Percentiles rank a stretch among this genome's conserved stretches.
These are phyloP conservation scores for Brotula barbata DNA, from an alignment of 2,797 vertebrate species.

Conservation along the genomic window DNA sequence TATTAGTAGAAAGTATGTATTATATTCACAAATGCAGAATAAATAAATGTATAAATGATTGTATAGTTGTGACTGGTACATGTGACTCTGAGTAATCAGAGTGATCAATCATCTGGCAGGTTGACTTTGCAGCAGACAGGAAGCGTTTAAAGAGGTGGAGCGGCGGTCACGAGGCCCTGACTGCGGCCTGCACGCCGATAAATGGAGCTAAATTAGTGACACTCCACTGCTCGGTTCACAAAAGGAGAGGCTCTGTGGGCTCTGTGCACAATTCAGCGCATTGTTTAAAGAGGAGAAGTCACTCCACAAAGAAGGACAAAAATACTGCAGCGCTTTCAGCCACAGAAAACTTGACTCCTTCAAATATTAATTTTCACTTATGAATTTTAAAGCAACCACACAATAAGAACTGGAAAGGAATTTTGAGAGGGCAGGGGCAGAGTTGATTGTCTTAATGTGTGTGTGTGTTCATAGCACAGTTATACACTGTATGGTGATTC, in stretches of 20 bases:
- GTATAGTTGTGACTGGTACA: too few species aligned
- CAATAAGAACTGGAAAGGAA: too few species aligned
- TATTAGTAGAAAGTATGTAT: too few species aligned
- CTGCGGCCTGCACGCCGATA: constrained; percentile 35
- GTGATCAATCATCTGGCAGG: constrained; percentile 9
- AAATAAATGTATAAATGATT: too few species aligned
- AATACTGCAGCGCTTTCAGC: neutral
- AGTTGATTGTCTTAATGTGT: too few species aligned
- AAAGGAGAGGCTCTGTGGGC: constrained; percentile 13
- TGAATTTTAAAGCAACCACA: too few species aligned
- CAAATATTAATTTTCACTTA: too few species aligned
- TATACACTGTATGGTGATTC: neutral
- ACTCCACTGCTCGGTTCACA: constrained; percentile 52
- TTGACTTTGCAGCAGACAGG: neutral
- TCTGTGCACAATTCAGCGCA: too few species aligned
- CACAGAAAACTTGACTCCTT: neutral
- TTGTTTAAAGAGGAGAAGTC: too few species aligned
- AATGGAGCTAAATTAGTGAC: constrained; percentile 60
- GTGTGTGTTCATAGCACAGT: too few species aligned
- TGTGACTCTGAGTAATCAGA: too few species aligned
- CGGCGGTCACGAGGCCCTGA: constrained; percentile 6
- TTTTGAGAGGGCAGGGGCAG: neutral
- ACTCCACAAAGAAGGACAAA: neutral
- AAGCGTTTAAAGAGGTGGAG: neutral
- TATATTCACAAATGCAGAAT: too few species aligned